Conservation (phyloP, 2,797 vertebrate genomes). For the Diplodus puntazzo region DNA sequence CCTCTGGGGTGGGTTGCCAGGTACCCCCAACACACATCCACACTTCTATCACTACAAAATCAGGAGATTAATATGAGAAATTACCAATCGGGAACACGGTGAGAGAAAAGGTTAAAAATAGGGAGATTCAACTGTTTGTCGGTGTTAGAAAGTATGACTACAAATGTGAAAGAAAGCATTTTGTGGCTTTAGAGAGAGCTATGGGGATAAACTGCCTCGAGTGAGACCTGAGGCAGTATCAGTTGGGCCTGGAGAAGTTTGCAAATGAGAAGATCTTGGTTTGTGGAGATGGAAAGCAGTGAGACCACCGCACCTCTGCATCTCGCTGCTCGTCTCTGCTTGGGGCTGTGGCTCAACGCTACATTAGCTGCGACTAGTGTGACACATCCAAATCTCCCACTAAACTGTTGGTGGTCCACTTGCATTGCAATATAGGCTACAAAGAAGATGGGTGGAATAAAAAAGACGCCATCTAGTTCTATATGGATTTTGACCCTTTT, state of each 20-base stretch:
- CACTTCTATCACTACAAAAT: too few species aligned
- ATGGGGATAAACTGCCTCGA: neutral
- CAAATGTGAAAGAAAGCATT: neutral
- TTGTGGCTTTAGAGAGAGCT: slow-evolving; percentile 2
- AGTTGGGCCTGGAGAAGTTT: neutral
- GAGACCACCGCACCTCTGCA: neutral
- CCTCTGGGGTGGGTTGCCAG: too few species aligned
- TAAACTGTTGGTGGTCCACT: too few species aligned
- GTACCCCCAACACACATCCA: too few species aligned
- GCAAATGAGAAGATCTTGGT: neutral
- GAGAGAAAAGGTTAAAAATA: too few species aligned
- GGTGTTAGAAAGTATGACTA: neutral
- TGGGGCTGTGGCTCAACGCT: neutral
- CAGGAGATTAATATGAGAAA: too few species aligned
- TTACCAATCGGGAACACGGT: too few species aligned
- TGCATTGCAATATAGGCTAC: neutral
- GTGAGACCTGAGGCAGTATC: neutral
- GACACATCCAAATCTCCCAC: neutral
- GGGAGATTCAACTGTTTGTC: neutral
- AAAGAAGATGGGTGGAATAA: neutral
- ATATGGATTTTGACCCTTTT: neutral
- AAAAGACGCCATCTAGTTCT: neutral
- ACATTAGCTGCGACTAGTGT: neutral
- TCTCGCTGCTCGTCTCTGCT: neutral
- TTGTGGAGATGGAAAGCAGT: neutral